Evolutionary conservation across 1,140 invertebrate genomes (phyloP).

Genomic region (Orius insidiosus): DNA sequence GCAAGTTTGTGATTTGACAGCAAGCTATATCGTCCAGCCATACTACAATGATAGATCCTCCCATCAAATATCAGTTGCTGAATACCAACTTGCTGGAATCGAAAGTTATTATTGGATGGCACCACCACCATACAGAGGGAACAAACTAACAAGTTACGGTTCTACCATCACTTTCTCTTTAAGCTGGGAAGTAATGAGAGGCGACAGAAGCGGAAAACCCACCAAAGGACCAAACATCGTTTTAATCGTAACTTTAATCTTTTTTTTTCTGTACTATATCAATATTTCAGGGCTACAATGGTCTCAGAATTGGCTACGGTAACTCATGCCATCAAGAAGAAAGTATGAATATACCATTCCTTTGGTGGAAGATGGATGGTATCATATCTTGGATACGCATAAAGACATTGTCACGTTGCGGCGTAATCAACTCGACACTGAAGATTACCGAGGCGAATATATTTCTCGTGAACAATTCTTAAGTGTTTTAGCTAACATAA

Average conservation of each 20-base stretch:
- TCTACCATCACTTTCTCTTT: conserved; percentile 57
- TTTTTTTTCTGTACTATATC: too few relatives aligned
- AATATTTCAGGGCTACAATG: conserved; percentile 43
- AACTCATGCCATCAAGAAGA: conserved; percentile 42
- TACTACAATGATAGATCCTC: conserved; percentile 31
- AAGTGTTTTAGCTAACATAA: conserved; percentile 60
- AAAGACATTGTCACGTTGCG: conserved; percentile 35
- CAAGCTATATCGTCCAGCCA: conserved; percentile 30
- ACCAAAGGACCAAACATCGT: conserved; percentile 74
- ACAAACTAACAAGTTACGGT: conserved; percentile 68
- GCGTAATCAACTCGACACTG: conserved; percentile 23
- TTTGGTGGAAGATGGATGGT: conserved; percentile 56
- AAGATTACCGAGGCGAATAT: conserved; percentile 38
- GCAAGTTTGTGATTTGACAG: conserved; percentile 42
- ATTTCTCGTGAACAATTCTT: conserved; percentile 67
- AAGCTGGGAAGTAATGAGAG: conserved; percentile 70
- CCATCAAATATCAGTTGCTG: conserved; percentile 36
- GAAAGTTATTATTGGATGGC: conserved; percentile 80
- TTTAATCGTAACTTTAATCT: conserved; percentile 45
- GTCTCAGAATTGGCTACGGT: conserved; percentile 49
- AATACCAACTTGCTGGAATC: conserved; percentile 46
- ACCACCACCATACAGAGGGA: conserved; percentile 53
- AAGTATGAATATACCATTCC: conserved; percentile 38
- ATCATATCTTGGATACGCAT: conserved; percentile 41
- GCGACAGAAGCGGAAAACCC: conserved; percentile 71